Evolutionary conservation across 2,797 vertebrate species (phyloP), one percentile per base, ranked within the genome.

Genomic region (Eospalax fontanierii): DNA sequence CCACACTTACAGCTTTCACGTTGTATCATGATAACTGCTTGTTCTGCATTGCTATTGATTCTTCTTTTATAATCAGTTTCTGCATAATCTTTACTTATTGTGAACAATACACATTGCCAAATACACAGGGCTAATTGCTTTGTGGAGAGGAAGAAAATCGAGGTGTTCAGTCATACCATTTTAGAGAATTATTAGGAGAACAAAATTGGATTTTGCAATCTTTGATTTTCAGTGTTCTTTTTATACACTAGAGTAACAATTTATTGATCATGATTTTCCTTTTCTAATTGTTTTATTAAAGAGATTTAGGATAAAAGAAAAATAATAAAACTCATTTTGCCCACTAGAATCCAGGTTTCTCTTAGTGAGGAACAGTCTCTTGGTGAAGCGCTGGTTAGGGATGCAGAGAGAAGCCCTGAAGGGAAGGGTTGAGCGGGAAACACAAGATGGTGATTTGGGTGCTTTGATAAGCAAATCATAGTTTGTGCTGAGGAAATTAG

Each of bases 311-410:
- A 70, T 65, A 79, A 59, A 87, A 81, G 14, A 8, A 19, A 94
- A 95, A 33, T 74, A 38, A 86, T 57, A 68, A 82, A 75, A 66
- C n/a, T n/a, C 21, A n/a, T 91, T 93, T 96, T 88, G 46, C 40
- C 50, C 63, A 2, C n/a, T 73, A 28, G 57, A 84, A 50, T 4
- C 33, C 46, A 87, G 79, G 16, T 74, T 86, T 15, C 43, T 82
- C 28, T 80, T 33, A 24, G 11, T 46, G 15, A 94, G 87, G 28
- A 66, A 81, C 6, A 19, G 21, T 18, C n/a, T 84, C 11, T 46
- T 33, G 65, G 65, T 5, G 4, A n/a, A 1, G 21, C n/a, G n/a
- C n/a, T 4, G 43, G 11, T 50, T 50, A 50, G 73, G 6, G 26
- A 6, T 4, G 1, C 0, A 15, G 16, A 61, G 43, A 33, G 35